phyloP scores from a whole-genome alignment of 2,888 invertebrate species.

The Diadromus collaris region DNA sequence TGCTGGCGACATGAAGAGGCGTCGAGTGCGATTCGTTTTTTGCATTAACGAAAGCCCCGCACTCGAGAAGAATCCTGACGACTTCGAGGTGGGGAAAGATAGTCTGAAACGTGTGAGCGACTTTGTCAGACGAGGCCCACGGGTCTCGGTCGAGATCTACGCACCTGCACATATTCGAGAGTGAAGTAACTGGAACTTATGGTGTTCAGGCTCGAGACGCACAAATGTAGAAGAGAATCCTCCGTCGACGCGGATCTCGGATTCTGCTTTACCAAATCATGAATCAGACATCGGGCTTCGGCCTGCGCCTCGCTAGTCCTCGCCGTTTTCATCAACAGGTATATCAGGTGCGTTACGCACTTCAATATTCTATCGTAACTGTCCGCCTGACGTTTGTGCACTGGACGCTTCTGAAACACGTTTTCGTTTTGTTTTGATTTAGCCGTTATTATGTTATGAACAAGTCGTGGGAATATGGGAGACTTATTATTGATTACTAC shows the following conservation, averaged over 20 bases:
- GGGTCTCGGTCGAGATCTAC: constrained; percentile 42
- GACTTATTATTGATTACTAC: constrained; percentile 63
- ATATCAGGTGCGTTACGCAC: constrained; percentile 89
- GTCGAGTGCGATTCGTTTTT: constrained; percentile 90
- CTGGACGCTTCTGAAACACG: constrained; percentile 83
- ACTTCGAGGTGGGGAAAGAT: constrained; percentile 89
- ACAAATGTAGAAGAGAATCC: constrained; percentile 92
- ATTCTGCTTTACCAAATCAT: constrained; percentile 83
- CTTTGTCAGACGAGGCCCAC: neutral
- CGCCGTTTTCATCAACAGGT: constrained; percentile 85
- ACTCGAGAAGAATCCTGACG: constrained; percentile 87
- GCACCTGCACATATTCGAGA: constrained; percentile 84
- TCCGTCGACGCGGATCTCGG: constrained; percentile 86
- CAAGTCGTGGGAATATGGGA: neutral
- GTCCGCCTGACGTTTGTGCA: constrained; percentile 89
- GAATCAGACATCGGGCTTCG: constrained; percentile 80
- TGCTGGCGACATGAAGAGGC: constrained; percentile 90
- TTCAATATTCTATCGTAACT: constrained; percentile 91
- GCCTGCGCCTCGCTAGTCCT: constrained; percentile 80
- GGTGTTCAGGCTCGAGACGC: constrained; percentile 89
- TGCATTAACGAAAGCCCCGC: constrained; percentile 89
- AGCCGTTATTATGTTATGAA: neutral
- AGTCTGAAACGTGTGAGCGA: constrained; percentile 80
- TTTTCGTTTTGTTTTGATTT: neutral
- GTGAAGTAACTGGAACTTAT: constrained; percentile 88